Base-by-base conservation (phyloP, 2,113 vertebrate species). In the Indicator maculatus region DNA sequence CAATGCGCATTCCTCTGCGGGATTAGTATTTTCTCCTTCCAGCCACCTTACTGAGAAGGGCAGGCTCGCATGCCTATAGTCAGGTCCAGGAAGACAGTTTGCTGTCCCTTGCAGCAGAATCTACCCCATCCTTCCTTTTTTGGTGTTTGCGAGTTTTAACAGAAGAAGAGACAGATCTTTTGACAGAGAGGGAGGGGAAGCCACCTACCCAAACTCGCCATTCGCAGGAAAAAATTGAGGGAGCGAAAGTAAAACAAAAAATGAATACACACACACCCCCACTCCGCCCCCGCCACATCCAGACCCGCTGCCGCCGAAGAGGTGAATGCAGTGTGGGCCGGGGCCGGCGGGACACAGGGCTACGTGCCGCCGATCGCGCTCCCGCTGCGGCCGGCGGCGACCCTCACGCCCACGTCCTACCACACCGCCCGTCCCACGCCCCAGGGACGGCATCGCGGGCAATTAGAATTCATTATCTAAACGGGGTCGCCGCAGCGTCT, bases 391-490 rank as follows among this genome's bases (percentile, higher is more conserved):
- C 36, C 50, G 16, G 16, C 16, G 24, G 58, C 39, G 53, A 67
- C 33, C 52, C 52, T 38, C 39, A 67, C 50, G 59, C 61, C 59
- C 61, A 56, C 77, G 73, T 67, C 44, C 78, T 55, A 59, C 77
- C 71, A 52, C 41, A 44, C 38, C n/a, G 52, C 81, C 82, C 56
- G 89, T 72, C 74, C 93, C 71, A 66, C 61, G 89, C 70, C 86
- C 73, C 44, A 72, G 91, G 91, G 96, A 93, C 93, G 70, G 90
- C 71, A 91, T 80, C 88, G 45, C 17, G n/a, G 75, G 52, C 95
- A 89, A 96, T 93, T 94, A 88, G 84, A 93, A 96, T 94, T 89
- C 88, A 95, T 93, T 95, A 85, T 70, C 91, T 88, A 90, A 95
- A 91, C 65, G 94, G 92, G 74, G 82, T 97, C 77, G 73, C 93